Base-by-base conservation (phyloP, 2,797 vertebrate genomes). In the Meriones psammophilus region DNA sequence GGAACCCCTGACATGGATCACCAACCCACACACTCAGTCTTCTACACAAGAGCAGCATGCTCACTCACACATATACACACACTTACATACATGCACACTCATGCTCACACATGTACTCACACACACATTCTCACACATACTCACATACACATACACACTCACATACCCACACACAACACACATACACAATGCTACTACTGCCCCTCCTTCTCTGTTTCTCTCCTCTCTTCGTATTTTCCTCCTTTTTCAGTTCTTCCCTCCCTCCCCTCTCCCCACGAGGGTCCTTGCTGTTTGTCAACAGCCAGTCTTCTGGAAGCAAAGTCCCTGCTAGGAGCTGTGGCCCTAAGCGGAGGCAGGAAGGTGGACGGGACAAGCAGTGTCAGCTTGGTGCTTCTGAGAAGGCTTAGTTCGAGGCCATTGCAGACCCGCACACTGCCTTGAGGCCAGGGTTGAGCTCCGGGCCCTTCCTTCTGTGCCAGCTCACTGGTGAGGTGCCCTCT, bases 71-170 rank as follows among this genome's bases (percentile, higher is more conserved):
- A n/a, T 18, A n/a, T 26, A 14, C n/a, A 56, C 50, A 20, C 78
- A 80, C 33, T 30, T 46, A 50, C 10, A 76, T 39, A 46, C 22
- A 46, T 6, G 28, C 13, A 78, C 33, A 66, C 2, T 42, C 4
- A 74, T 24, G 26, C 24, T 12, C 73, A 76, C 5, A 2, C 73
- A 50, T 14, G 13, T 24, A 76, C 22, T 14, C 36, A 42, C 22
- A 14, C 6, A 8, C 22, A 39, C 0, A 2, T 4, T 10, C 5
- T 22, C 5, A 17, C 4, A 39, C 14, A 30, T 4, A 18, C 14
- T 30, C 14, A 3, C 4, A 20, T 4, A 84, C 15, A 42, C 8
- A 30, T 24, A 28, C 1, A 13, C 4, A 33, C 2, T 46, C 15
- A 30, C 26, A 30, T 15, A 0, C 30, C 46, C 42, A 68, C 42